Evolutionary conservation across 2,888 invertebrate genomes (phyloP), one percentile per base, ranked within the genome.

Genomic region (Volucella zonaria): DNA sequence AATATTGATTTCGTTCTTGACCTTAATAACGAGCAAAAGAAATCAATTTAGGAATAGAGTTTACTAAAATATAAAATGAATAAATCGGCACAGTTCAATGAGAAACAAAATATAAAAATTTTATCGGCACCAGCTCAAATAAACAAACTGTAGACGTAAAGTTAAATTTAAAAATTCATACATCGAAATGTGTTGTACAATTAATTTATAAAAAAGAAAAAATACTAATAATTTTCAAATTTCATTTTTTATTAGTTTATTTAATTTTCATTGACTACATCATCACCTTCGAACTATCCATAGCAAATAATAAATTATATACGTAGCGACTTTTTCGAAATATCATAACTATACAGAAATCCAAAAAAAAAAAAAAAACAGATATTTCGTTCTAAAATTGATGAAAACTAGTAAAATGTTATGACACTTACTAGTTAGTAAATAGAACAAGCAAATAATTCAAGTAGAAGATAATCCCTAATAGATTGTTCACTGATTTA

Each of bases 191-290:
- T 68, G 52, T 58, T 80, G 81, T 85, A 85, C 62, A 85, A 85
- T 31, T 31, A 31, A 31, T 61, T 75, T 68, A 45, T 8, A 61
- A 43, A 58, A 59, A 10, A 83, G 80, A 51, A 61, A 79, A 61
- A 81, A 68, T 38, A 87, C 87, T 87, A 86, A 87, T 87, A 88
- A 76, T 80, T 86, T 87, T 87, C 86, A 74, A 23, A 23, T 86
- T 87, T 89, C 85, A 87, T 89, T 87, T 87, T n/a, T 66, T 58
- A 71, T 75, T 76, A 86, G 67, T 64, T 11, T 45, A 54, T 68
- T 71, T 49, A 52, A 66, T 87, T 88, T 82, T 12, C 8, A 67
- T 47, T 70, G 10, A 12, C 77, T 87, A 56, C 15, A 4, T 9
- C 18, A 58, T 51, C 31, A 42, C 47, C 40, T 8, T 12, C n/a